Evolutionary conservation across 2,888 invertebrate genomes (phyloP), one percentile per base, ranked within the genome.

Genomic region (Sphaerophoria taeniata): DNA sequence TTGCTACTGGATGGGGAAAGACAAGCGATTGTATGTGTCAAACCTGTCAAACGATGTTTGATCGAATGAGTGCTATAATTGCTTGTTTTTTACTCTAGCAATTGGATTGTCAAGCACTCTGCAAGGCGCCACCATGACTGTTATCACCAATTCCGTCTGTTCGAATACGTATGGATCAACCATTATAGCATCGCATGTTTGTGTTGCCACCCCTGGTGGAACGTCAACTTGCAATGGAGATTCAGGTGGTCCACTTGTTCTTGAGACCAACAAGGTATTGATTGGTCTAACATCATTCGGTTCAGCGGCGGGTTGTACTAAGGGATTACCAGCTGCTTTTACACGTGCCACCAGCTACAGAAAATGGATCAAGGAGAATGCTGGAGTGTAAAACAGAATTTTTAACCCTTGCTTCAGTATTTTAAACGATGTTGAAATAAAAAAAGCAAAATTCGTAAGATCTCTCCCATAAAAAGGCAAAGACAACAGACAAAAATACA

Each of bases 281-380:
- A 43, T 82, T 69, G 82, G 77, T 58, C 5, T 82, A 2, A 58
- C 51, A 4, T 82, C 82, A 0, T 77, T 49, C n/a, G 73, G 61
- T 6, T 4, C 61, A 5, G 6, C 70, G 6, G 43, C 24, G 2
- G 69, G 69, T 7, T 82, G 82, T 24, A 69, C 69, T 47, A n/a
- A 34, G n/a, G 63, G 56, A 4, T 73, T 51, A 0, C 82, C 82
- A 36, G 55, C 7, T 67, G 90, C 87, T 14, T 90, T 89, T 86
- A 90, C 90, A 36, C 88, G 89, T 43, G 70, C 88, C 5, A 88
- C 89, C 76, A 87, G 73, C 83, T 90, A 89, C 87, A 82, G 89
- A 34, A 73, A 78, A 53, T 90, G 90, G 90, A 90, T 90, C 70
- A 69, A 80, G 72, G 86, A 87, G 0, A 86, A 89, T 47, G 84